Conservation (phyloP, 53 echinoderm and acorn worm species). For the Temnopleurus reevesii region DNA sequence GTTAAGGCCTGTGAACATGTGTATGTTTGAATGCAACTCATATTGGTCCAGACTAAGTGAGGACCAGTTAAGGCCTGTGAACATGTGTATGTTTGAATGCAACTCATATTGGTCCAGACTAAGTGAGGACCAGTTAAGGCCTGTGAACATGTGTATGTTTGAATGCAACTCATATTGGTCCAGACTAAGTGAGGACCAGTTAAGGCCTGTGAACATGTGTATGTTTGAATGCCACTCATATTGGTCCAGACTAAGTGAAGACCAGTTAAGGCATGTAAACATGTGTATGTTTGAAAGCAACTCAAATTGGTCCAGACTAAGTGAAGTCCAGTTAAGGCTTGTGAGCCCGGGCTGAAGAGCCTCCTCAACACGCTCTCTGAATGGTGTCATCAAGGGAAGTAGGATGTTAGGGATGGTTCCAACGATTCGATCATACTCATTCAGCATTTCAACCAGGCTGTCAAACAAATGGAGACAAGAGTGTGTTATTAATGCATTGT, state of each 20-base stretch:
- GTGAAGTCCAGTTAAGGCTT: conserved; percentile 96
- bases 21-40: too few species aligned
- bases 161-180: conserved; percentile 74
- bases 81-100: too few species aligned
- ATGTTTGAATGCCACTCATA: neutral
- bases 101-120: conserved; percentile 70
- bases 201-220: conserved; percentile 54
- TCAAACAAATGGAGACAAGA: neutral
- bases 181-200: conserved; percentile 90
- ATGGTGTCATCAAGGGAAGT: conserved; percentile 91
- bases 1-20: neutral
- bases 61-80: too few species aligned
- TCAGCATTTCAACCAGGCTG: conserved; percentile 87
- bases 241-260: neutral
- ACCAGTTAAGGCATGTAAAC: neutral
- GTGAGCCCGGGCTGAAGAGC: conserved; percentile 92
- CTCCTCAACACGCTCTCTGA: conserved; percentile 91
- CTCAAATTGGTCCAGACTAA: conserved; percentile 96
- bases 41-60: too few species aligned
- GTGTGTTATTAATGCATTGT: neutral
- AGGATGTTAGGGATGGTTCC: conserved; percentile 83
- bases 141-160: conserved; percentile 57
- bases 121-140: neutral
- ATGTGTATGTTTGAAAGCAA: neutral
- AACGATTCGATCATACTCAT: conserved; percentile 91